These are phyloP conservation scores for Mus spretus DNA, from an alignment of 2,797 vertebrate species.

Conservation along the genomic window DNA sequence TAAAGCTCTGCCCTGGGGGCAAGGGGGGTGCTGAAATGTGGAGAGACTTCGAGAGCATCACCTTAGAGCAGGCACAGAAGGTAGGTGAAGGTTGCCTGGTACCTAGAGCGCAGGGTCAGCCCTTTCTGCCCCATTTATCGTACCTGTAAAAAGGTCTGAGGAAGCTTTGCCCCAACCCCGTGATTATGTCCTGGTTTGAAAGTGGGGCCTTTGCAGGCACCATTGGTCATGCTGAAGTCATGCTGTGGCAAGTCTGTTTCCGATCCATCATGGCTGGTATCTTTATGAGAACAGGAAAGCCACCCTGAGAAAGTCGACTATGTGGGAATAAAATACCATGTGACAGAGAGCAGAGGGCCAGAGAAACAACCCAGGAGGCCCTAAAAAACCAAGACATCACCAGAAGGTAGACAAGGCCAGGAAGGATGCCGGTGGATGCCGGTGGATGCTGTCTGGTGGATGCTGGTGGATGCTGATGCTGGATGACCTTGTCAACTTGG, in stretches of 20 bases:
- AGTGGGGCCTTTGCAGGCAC: background rate
- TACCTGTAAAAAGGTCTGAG: background rate
- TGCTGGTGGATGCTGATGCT: background rate
- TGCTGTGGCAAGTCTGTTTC: background rate
- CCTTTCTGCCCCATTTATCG: background rate
- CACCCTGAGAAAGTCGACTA: background rate
- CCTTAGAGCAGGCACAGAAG: background rate
- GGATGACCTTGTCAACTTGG: too few relatives aligned
- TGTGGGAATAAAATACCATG: accelerated
- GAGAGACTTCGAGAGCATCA: background rate
- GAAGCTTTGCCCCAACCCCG: too few relatives aligned
- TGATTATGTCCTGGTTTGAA: background rate
- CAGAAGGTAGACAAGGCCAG: background rate
- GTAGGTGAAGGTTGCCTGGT: background rate
- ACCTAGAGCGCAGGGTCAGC: background rate
- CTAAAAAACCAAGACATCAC: too few relatives aligned
- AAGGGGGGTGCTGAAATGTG: background rate
- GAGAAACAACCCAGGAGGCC: too few relatives aligned
- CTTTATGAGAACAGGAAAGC: background rate
- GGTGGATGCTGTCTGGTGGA: background rate
- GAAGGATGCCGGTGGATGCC: background rate
- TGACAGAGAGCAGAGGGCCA: background rate
- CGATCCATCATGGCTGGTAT: background rate
- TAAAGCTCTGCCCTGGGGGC: background rate
- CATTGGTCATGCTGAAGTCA: background rate